Evolutionary conservation across 92 coral and sea anemone species (phyloP), one percentile per base, ranked within the genome.

Genomic region (Zoanthus sociatus): DNA sequence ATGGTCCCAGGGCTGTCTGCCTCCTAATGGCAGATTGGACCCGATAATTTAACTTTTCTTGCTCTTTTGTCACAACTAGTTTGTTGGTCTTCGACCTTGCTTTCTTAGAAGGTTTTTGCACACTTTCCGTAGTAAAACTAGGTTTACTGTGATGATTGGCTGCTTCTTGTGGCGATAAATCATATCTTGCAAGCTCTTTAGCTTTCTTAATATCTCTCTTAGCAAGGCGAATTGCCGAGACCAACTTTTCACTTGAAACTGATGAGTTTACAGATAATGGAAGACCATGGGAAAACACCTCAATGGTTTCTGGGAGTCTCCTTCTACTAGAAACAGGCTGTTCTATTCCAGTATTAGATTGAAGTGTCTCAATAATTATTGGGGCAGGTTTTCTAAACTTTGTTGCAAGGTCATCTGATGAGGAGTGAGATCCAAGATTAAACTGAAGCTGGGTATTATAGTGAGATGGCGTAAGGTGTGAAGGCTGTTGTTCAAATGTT

Each of bases 181-280:
- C 92, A 30, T 68, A 53, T 51, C 76, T n/a, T 44, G 92, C 88
- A 46, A 82, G 64, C 51, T 95, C 83, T 74, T 87, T 96, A 16
- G 94, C 89, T 76, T 91, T 95, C 68, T 84, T 95, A 13, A 96
- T 89, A 69, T 97, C 99, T 78, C 93, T 93, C 78, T 89, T 97
- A 10, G 99, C 99, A 66, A 97, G 92, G 61, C 92, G 96, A 58
- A 97, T 91, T 33, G 99, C 99, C 76, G 96, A 86, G 7, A 95
- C 93, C 48, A 97, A 87, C 21, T 95, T 94, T 26, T 95, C 96
- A 83, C 95, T 92, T 55, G 97, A 89, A 44, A 94, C 56, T 18
- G 97, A 92, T 12, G 94, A 94, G 21, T 90, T 79, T n/a, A 73
- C 94, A 30, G 94, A 88, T 1, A 86, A 79, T 12, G 88, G 90